phyloP scores from a whole-genome alignment of 2,797 vertebrate genomes.

The Natrix natrix region DNA sequence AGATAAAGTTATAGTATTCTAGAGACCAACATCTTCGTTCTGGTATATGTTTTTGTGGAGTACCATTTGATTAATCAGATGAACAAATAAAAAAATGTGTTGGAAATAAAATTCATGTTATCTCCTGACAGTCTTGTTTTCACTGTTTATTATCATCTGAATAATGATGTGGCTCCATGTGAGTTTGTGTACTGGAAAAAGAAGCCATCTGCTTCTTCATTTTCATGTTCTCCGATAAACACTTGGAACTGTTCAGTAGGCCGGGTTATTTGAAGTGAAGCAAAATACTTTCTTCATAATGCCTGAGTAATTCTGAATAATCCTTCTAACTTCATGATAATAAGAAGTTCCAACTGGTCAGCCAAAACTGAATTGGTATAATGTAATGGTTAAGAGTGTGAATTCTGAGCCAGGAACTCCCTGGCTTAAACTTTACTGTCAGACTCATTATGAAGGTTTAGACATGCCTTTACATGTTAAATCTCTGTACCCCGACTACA shows the following conservation, averaged over 20 bases:
- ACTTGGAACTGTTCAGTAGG: conserved; percentile 18
- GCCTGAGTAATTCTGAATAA: conserved; percentile 14
- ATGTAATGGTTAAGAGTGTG: not conserved
- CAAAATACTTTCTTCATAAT: not conserved
- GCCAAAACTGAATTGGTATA: conserved; percentile 4
- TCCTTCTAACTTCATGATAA: conserved; percentile 37
- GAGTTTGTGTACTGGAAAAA: conserved; percentile 19
- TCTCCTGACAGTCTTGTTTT: not conserved
- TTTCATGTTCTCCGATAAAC: conserved; percentile 45
- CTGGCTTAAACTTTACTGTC: not conserved
- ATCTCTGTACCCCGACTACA: not conserved
- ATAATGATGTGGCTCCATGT: not conserved
- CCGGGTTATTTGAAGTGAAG: not conserved
- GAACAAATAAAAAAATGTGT: conserved; percentile 1
- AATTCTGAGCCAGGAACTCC: not conserved
- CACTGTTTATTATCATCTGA: not conserved
- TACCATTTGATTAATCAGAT: not conserved
- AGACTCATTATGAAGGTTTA: not conserved
- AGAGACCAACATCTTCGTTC: not conserved
- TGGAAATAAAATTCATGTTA: conserved; percentile 17
- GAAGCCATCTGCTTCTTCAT: not conserved
- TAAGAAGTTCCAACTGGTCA: not conserved
- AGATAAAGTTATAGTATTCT: not conserved
- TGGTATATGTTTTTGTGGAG: not conserved
- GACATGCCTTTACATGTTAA: conserved; percentile 1